Evolutionary conservation across 2,888 invertebrate species (phyloP), one percentile per base, ranked within the genome.

Genomic region (Agrilus cyanescens): DNA sequence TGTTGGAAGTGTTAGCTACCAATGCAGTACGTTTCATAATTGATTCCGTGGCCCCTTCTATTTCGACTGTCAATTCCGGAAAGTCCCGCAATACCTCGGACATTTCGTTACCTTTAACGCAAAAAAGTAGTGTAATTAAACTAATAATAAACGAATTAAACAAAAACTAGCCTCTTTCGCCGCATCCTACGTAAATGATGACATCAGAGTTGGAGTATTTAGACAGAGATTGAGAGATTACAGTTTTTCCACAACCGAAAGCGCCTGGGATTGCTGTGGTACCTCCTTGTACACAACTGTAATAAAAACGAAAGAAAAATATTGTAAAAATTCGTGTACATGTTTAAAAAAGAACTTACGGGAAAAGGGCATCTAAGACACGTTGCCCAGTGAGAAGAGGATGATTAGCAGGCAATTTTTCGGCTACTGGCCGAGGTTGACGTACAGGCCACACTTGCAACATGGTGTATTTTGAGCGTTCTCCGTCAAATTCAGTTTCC

Each of bases 131-230:
- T 29, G 16, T 35, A 20, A 42, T 13, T 12, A 36, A 40, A 40
- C 38, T 40, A 35, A 30, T 20, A 13, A 43, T 30, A 46, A 36
- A 6, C 32, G 15, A 36, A 41, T 38, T 12, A 33, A 3, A 25
- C 62, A 15, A 46, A 73, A 88, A 43, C 38, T 41, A 51, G 62
- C 66, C 98, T 74, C 98, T 85, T 75, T 99, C 98, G 45, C 98
- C 98, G 71, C 98, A 99, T 46, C 98, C 98, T 50, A 99, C 98
- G 73, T 99, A 99, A 60, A 99, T 72, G 69, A 99, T 99, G 62
- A 97, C 94, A 68, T 99, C 97, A 42, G 95, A 96, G 76, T 99
- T 99, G 64, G 96, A 97, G 72, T 94, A 99, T 70, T 99, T 99
- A 59, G 97, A 98, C 47, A 99, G 74, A 2, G 98, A 91, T 72